Evolutionary conservation across 2,888 invertebrate species (phyloP).

Genomic region (Graphium colonna): DNA sequence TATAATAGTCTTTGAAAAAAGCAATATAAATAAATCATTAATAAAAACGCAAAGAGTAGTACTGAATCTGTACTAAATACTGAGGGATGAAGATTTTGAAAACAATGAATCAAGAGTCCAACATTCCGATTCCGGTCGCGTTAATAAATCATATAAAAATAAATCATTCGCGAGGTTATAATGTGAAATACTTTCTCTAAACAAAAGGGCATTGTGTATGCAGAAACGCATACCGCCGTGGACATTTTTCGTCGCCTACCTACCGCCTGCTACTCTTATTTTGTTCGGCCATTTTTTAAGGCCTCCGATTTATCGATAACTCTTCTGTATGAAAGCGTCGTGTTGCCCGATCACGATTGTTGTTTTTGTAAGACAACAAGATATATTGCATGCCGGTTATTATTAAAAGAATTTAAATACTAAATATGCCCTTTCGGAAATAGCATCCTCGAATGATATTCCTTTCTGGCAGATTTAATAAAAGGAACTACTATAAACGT

Average conservation of each 20-base stretch:
- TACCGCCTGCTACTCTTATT: constrained; percentile 49
- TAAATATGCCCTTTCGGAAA: not conserved
- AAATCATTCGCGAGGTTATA: constrained; percentile 71
- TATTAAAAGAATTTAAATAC: constrained; percentile 29
- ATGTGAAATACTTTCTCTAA: constrained; percentile 79
- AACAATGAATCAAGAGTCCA: constrained; percentile 31
- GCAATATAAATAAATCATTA: too few species aligned
- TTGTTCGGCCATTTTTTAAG: constrained; percentile 50
- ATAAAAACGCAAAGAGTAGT: too few species aligned
- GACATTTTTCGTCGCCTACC: constrained; percentile 77
- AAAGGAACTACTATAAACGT: too few species aligned
- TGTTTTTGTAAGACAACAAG: constrained; percentile 53
- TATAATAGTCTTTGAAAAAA: too few species aligned
- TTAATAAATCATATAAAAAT: constrained; percentile 75
- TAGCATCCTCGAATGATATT: too few species aligned
- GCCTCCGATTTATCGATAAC: constrained; percentile 65
- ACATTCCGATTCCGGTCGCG: constrained; percentile 41
- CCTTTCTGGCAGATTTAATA: too few species aligned
- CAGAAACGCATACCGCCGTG: constrained; percentile 73
- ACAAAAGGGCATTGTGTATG: constrained; percentile 78
- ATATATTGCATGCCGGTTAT: constrained; percentile 32
- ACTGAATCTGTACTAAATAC: too few species aligned
- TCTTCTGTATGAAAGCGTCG: constrained; percentile 64
- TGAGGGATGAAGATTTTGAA: constrained; percentile 4
- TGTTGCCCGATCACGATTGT: constrained; percentile 70